Evolutionary conservation across 2,113 vertebrate genomes (phyloP), one percentile per base, ranked within the genome.

Genomic region (Vimba vimba): DNA sequence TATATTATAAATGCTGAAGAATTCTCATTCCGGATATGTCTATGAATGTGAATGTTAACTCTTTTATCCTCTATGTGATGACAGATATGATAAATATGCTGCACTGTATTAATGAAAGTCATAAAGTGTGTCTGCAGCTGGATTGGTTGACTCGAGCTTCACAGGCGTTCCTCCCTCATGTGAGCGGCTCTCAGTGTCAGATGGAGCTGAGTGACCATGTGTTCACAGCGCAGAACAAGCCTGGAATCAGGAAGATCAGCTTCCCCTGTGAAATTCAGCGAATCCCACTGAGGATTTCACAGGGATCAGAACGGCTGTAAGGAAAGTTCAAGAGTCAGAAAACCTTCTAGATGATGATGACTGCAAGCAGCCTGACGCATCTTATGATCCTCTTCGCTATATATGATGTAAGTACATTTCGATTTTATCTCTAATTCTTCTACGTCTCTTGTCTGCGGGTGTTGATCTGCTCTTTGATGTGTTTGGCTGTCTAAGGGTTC

Each of bases 311-410:
- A n/a, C 50, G 33, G 39, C 25, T 17, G 60, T 8, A 33, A 19
- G 45, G 39, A 60, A 85, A 85, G 62, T 88, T 83, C 30, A 33
- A 27, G n/a, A 30, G 15, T 52, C 55, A 25, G 5, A 60, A 57
- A 79, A 17, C 3, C 79, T 57, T 62, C 77, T 69, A 10, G 50
- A 77, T 62, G 59, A 88, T 81, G 85, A 47, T 76, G 33, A 84
- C 45, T 79, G 23, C 13, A 19, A 80, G 50, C 27, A n/a, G 45
- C n/a, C 33, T 84, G 69, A 9, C 36, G 21, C 84, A 59, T 30
- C 43, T 88, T 21, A 17, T 12, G 69, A 9, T 85, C 5, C 69
- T 86, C 25, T 33, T 74, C 13, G 30, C 27, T n/a, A 23, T 82
- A 27, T 36, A 39, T 11, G 23, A 43, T 82, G 87, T 88, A 74